Conservation (phyloP, 2,888 invertebrate genomes). For the Deroplatys truncata region DNA sequence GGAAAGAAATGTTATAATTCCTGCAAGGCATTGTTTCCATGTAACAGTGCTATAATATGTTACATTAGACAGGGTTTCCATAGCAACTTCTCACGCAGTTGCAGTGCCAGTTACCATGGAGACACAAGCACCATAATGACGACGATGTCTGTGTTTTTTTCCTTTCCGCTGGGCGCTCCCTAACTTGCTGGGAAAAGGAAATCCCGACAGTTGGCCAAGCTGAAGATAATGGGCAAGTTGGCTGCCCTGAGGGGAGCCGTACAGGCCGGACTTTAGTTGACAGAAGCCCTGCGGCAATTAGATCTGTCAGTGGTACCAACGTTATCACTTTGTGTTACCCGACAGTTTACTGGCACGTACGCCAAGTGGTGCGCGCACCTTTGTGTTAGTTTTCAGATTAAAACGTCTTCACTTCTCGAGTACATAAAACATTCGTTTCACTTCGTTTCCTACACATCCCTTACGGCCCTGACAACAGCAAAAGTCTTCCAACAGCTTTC, state of each 20-base stretch:
- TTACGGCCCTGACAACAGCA: too few species aligned
- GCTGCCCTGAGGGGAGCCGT: neutral
- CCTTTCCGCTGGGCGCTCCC: neutral
- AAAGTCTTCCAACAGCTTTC: too few species aligned
- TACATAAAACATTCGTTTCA: too few species aligned
- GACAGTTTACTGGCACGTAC: neutral
- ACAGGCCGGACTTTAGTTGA: neutral
- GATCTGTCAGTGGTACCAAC: neutral
- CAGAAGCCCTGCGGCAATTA: neutral
- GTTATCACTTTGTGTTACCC: neutral
- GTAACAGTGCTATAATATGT: too few species aligned
- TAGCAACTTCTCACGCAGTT: too few species aligned
- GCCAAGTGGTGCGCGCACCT: too few species aligned
- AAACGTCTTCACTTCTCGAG: too few species aligned
- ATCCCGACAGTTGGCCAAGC: neutral
- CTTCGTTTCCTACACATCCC: too few species aligned
- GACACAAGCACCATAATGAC: neutral
- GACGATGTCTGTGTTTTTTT: neutral
- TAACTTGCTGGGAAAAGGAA: neutral
- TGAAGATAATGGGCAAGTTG: neutral
- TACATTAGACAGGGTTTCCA: too few species aligned
- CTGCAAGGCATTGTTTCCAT: too few species aligned
- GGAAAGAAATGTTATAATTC: too few species aligned
- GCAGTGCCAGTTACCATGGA: neutral
- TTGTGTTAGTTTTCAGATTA: too few species aligned